Evolutionary conservation across 2,797 vertebrate genomes (phyloP), one percentile per base, ranked within the genome.

Genomic region (Hafferia zeledoni): DNA sequence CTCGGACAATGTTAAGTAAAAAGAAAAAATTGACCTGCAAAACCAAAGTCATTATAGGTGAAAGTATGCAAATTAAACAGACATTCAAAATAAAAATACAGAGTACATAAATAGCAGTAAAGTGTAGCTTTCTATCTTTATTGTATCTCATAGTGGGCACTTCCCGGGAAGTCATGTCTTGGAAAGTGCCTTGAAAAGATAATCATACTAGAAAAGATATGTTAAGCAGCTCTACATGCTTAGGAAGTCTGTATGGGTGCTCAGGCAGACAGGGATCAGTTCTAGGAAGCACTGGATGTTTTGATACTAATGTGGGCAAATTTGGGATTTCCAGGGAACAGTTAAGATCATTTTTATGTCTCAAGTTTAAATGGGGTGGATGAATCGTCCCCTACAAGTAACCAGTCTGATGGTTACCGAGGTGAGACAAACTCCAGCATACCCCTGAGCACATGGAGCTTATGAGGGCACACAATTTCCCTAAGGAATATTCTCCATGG

Each of bases 11-110:
- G 82, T 99, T 99, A 37, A 99, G 98, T 93, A 99, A 97, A 95
- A 99, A 99, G 98, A 99, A 99, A 85, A 99, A 98, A 90, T 99
- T 99, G 79, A 99, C 98, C 99, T 99, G 97, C 22, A 96, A 96
- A 87, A 78, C 19, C 37, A 94, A 87, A 92, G 23, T 4, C 41
- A 10, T 79, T 72, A 27, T 39, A 43, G 13, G 18, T 87, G 49
- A 90, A 94, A 86, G 25, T 25, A 74, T 55, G 86, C 31, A 63
- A 31, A 88, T 63, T 78, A 69, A 83, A 76, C 5, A 76, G 49
- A 43, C 2, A 11, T 53, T 74, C 41, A 61, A 83, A 75, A 49
- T 43, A 52, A 68, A 89, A 70, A 44, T 9, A 30, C 10, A 56
- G 24, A 67, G 5, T 5, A 55, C 4, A 49, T 20, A 57, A 86